Evolutionary conservation across 1,140 invertebrate genomes (phyloP), one percentile per base, ranked within the genome.

Genomic region (Drosophila oshimai): DNA sequence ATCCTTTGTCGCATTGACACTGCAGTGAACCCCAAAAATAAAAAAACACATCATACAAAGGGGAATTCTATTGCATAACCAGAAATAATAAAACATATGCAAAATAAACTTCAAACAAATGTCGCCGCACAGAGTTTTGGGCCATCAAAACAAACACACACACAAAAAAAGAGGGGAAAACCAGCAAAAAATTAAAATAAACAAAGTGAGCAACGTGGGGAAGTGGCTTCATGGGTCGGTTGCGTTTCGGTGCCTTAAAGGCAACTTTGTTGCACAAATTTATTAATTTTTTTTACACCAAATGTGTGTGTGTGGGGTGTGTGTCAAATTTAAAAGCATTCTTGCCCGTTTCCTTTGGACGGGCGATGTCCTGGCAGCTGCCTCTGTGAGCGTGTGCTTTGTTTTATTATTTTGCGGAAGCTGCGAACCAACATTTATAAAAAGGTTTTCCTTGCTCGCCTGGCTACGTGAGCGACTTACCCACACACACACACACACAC

Each of bases 391-490:
- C 42, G 54, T 67, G 51, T 54, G 69, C 67, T 86, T 80, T 79
- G 75, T 86, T 87, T 86, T 86, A 86, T 86, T 86, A 86, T 86
- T 80, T 86, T 55, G 67, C 81, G 81, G 75, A 80, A 80, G 81
- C 67, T 49, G 71, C 60, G 75, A 62, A 47, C 37, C 71, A 79
- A 71, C 80, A 87, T 87, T 79, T 86, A 76, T 86, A 86, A 87
- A 86, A 86, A 86, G 80, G 80, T 84, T 84, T 84, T 86, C 61
- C 80, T 84, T 84, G 80, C 80, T 83, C 34, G 49, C 55, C 64
- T 22, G 39, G 53, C 79, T 83, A 83, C 78, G 78, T 83, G 78
- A 74, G 78, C 58, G n/a, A n/a, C n/a, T n/a, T n/a, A n/a, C n/a
- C n/a, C 61, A 46, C 41, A 50, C 54, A 47, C 33, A 50, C 44